These are phyloP conservation scores for Drosophila kanekoi DNA, from an alignment of 2,888 invertebrate genomes.

Conservation along the genomic window DNA sequence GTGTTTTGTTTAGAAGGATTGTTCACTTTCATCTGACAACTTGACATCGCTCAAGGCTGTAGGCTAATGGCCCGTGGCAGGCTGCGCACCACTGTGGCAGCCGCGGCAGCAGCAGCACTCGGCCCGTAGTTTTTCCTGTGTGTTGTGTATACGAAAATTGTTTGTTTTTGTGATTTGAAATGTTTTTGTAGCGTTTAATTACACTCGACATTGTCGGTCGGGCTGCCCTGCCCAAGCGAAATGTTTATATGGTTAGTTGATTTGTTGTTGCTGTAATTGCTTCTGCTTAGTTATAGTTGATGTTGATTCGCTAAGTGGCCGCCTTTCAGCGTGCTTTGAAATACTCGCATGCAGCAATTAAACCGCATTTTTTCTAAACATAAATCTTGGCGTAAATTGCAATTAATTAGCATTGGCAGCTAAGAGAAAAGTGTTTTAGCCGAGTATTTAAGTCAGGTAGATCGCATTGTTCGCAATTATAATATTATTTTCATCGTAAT, in stretches of 20 bases:
- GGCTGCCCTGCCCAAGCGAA: conserved; percentile 39
- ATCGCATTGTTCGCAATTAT: not conserved
- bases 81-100: conserved; percentile 21
- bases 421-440: conserved; percentile 34
- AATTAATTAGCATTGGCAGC: conserved; percentile 52
- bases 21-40: conserved; percentile 34
- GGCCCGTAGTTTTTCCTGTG: conserved; percentile 13
- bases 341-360: conserved; percentile 45
- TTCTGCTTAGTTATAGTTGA: conserved; percentile 17
- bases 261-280: conserved; percentile 12
- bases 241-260: conserved; percentile 48
- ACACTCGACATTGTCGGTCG: conserved; percentile 52
- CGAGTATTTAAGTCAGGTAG: not conserved
- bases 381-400: conserved; percentile 39
- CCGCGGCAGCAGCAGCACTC: conserved; percentile 3
- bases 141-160: conserved; percentile 28
- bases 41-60: conserved; percentile 9
- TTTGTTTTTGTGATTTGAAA: conserved; percentile 70
- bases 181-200: conserved; percentile 65
- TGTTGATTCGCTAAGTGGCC: conserved; percentile 49
- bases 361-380: conserved; percentile 28
- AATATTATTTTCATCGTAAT: not conserved
- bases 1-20: not conserved
- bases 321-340: conserved; percentile 17
- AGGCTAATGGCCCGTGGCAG: not conserved